Base-by-base conservation (phyloP, 2,797 vertebrate genomes). In the Platalea minor region DNA sequence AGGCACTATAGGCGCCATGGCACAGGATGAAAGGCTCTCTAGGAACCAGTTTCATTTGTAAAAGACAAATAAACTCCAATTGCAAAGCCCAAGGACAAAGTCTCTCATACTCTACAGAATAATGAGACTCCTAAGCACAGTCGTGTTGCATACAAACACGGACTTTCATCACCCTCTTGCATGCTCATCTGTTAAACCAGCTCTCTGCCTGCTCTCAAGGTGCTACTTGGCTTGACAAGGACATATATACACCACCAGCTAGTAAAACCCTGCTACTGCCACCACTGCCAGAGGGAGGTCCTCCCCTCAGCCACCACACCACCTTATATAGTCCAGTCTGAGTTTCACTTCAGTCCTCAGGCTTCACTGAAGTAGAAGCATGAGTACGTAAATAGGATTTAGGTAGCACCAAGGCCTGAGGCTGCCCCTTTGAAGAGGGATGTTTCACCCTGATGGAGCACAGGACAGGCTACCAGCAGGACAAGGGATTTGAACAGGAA, bases 311-410 rank as follows among this genome's bases (percentile, higher is more conserved):
- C 43, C 37, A 35, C 17, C 18, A 56, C 69, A 85, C n/a, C n/a
- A 54, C 24, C 13, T 35, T 20, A 46, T 4, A 9, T 7, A 45
- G 60, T 26, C 26, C 37, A 19, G 9, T 10, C 31, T 35, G 53
- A 53, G 35, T 20, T 92, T 50, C 35, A 12, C 39, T 59, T 77
- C 33, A 26, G 24, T 23, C 46, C 56, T 28, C 33, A 68, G 46
- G 13, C 56, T 57, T 37, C 24, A 29, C 33, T 10, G 16, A 60
- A 51, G 37, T 39, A 39, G 37, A 39, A 75, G 48, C 33, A 56
- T 0, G 6, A 56, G 31, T 13, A 46, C 2, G 0, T 25, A n/a
- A 43, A 31, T 1, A n/a, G 53, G 45, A 63, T 45, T 41, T 57
- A 41, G 29, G 45, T 6, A 53, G 50, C 11, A 57, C 9, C 3